phyloP scores from a whole-genome alignment of 35 echinoderm and acorn worm genomes.

The Ptychodera flava region DNA sequence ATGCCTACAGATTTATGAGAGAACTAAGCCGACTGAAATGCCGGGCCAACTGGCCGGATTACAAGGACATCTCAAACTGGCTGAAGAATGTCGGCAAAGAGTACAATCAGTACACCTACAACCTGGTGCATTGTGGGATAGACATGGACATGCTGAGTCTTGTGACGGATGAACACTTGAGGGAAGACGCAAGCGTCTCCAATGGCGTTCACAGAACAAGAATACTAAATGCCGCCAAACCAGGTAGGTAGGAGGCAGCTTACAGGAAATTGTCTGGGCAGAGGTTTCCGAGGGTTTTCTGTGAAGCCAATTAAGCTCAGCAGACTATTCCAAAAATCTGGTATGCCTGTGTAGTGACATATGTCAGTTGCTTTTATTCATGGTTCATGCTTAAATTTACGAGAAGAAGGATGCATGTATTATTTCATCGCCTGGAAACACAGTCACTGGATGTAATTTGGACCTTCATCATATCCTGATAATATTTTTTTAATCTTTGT shows the following conservation, averaged over 20 bases:
- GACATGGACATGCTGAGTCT: constrained; percentile 76
- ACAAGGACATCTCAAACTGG: constrained; percentile 74
- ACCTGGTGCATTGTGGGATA: constrained; percentile 91
- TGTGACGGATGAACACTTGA: constrained; percentile 68
- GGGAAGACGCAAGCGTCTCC: constrained; percentile 75
- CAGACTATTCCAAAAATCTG: too few species aligned
- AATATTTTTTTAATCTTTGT: too few species aligned
- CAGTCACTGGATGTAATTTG: too few species aligned
- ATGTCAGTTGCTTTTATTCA: too few species aligned
- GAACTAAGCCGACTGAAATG: constrained; percentile 67
- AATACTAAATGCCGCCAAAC: constrained; percentile 59
- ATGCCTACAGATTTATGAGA: constrained; percentile 82
- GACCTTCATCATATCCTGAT: too few species aligned
- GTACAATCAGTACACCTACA: constrained; percentile 90
- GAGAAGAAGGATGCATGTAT: too few species aligned
- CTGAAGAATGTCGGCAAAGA: constrained; percentile 84
- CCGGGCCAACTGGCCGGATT: constrained; percentile 76
- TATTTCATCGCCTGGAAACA: too few species aligned
- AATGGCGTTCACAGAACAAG: constrained; percentile 96
- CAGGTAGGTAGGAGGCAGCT: constrained; percentile 33
- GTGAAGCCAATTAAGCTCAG: too few species aligned
- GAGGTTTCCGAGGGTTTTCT: too few species aligned
- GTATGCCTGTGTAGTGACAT: too few species aligned
- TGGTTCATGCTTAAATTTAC: too few species aligned
- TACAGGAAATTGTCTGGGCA: too few species aligned